Conservation (phyloP, 1,140 invertebrate species). For the Drosophila funebris region DNA sequence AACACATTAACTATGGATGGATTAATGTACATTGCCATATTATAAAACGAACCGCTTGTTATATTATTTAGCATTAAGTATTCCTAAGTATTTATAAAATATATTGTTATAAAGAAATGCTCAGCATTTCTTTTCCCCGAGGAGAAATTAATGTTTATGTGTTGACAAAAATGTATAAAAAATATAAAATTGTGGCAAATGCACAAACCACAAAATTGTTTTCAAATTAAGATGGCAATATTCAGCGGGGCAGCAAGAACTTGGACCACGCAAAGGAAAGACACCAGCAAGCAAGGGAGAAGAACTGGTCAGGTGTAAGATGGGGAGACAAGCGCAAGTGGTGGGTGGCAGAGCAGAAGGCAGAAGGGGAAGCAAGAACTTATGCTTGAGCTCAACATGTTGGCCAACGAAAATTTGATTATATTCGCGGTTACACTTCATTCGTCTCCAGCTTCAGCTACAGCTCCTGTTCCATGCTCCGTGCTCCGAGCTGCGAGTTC, state of each 20-base stretch:
- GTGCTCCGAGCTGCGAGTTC: too few species aligned
- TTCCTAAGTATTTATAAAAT: conserved; percentile 6
- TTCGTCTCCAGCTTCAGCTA: conserved; percentile 42
- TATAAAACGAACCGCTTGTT: too few species aligned
- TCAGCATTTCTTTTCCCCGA: conserved; percentile 8
- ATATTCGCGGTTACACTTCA: conserved; percentile 77
- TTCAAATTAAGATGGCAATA: conserved; percentile 71
- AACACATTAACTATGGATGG: too few species aligned
- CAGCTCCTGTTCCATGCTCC: not conserved
- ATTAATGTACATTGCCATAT: too few species aligned
- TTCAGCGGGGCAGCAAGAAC: conserved; percentile 14
- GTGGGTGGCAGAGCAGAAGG: not conserved
- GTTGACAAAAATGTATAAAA: conserved; percentile 30
- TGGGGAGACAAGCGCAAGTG: not conserved
- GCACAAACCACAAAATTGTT: conserved; percentile 47
- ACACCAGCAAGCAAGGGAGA: conserved; percentile 10
- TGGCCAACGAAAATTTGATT: conserved; percentile 67
- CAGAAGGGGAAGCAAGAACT: conserved; percentile 10
- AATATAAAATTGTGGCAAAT: conserved; percentile 22
- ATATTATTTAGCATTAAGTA: too few species aligned
- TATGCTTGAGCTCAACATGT: conserved; percentile 26
- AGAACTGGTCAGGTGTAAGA: conserved; percentile 20
- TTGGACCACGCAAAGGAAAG: not conserved
- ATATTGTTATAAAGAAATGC: not conserved
- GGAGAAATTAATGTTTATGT: conserved; percentile 59